A percentile compares a stretch with the other conserved stretches of the same genome.
Evolutionary conservation across 2,888 invertebrate species (phyloP).

Genomic region (Cotesia congregata): DNA sequence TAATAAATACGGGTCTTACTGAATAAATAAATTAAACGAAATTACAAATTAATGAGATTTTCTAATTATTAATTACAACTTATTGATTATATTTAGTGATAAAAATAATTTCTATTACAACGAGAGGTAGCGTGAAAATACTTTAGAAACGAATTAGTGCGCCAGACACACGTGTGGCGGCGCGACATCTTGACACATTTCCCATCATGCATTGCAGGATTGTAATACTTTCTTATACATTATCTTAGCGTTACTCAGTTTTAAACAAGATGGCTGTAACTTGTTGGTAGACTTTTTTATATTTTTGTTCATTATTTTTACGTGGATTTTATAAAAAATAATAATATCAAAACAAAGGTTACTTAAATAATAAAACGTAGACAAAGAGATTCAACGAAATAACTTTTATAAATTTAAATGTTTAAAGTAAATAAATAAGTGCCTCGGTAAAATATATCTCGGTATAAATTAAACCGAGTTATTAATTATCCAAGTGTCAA

Average conservation of each 20-base stretch:
- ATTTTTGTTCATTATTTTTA: constrained; percentile 57
- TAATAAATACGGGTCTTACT: neutral
- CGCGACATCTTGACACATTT: neutral
- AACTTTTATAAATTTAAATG: constrained; percentile 36
- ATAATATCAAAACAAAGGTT: neutral
- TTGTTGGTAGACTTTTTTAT: constrained; percentile 69
- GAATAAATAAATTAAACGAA: neutral
- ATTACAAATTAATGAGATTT: neutral
- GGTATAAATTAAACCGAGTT: constrained; percentile 13
- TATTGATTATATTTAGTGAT: neutral
- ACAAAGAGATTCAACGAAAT: neutral
- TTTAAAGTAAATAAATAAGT: constrained; percentile 37
- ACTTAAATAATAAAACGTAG: neutral
- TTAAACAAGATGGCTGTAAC: constrained; percentile 71
- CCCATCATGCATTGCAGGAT: neutral
- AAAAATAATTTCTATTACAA: neutral
- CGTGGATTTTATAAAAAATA: constrained; percentile 54
- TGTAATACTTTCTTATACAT: neutral
- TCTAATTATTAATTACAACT: neutral
- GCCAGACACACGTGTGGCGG: neutral
- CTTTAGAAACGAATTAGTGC: neutral
- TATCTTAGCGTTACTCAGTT: constrained; percentile 51
- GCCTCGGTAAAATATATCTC: constrained; percentile 46
- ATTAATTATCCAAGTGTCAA: constrained; percentile 9
- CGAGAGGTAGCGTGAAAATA: neutral